Base-by-base conservation (phyloP, 30 jellyfish, hydroid and myxozoan species). In the Chrysaora quinquecirrha region DNA sequence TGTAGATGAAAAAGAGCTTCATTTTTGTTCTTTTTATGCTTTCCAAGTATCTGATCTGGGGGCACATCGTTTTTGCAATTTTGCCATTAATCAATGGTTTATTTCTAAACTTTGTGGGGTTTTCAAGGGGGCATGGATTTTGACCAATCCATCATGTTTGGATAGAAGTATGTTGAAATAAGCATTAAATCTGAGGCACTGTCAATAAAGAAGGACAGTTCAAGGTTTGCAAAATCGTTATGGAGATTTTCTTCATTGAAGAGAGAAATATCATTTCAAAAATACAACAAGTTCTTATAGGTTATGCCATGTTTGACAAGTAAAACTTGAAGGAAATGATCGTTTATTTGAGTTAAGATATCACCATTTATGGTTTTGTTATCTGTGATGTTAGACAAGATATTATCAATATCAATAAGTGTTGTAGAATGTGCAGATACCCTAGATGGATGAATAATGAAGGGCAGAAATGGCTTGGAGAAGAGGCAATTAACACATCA, bases 31-130 rank as follows among this genome's bases (percentile, higher is more conserved):
- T 52, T 9, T 19, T 20, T 38, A 1, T 58, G 73, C 80, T 62
- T 82, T 54, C 18, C 54, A 49, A 82, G 64, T 33, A 82, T 2
- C 80, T 18, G 54, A 71, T 82, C n/a, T n/a, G n/a, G n/a, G n/a
- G n/a, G 22, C 87, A 76, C 87, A 83, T 72, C 87, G 72, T 56
- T 71, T 82, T 82, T 49, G 71, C 75, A 4, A 58, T 83, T 71
- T 48, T 71, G 19, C 73, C 60, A 83, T 71, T 83, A 2, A 83
- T 83, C 94, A 87, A 83, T 60, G 94, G 94, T 64, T 83, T 83
- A 73, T 83, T 64, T 69, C 87, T 83, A 30, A 83, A 38, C 46
- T 81, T 81, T 6, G 82, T n/a, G 18, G 60, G 94, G 58, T 83
- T 35, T 34, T 61, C 65, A 83, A 43, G 6, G 87, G 87, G 52